A percentile compares a stretch with the other conserved stretches of the same genome.
These are phyloP conservation scores for Erythrocebus patas DNA, from an alignment of 2,113 vertebrate species.

Conservation along the genomic window DNA sequence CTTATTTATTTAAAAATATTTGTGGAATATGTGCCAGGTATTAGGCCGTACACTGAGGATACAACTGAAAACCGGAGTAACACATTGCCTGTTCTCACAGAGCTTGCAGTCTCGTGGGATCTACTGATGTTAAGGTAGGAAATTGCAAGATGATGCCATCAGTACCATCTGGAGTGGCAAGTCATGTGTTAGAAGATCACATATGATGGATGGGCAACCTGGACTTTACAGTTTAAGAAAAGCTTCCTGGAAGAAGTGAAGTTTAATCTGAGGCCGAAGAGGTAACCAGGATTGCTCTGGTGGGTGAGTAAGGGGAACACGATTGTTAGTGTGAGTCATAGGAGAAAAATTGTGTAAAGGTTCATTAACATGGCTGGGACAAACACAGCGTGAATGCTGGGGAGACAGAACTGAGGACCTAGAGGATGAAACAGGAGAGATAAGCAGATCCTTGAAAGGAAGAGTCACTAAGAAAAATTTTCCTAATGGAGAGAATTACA, in stretches of 20 bases:
- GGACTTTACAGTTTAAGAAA: background rate
- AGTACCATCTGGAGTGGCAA: background rate
- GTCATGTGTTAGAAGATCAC: background rate
- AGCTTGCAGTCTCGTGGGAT: background rate
- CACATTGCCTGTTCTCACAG: background rate
- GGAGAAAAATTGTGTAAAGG: background rate
- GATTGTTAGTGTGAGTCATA: background rate
- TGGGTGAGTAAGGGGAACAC: background rate
- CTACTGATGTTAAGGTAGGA: background rate
- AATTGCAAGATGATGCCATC: background rate
- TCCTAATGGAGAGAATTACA: background rate
- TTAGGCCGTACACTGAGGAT: background rate
- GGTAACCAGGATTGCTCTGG: background rate
- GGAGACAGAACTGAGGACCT: too few species aligned
- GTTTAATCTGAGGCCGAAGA: background rate
- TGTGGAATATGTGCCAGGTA: background rate
- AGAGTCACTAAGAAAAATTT: background rate
- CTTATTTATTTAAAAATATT: slow-evolving; percentile 5
- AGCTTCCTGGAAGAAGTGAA: background rate
- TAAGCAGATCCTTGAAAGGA: background rate
- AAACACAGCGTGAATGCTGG: background rate
- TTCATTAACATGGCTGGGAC: background rate
- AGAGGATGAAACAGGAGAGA: background rate
- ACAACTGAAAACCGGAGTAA: background rate
- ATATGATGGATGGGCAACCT: background rate